Conservation (phyloP, 2,113 vertebrate species). For the Garra rufa region DNA sequence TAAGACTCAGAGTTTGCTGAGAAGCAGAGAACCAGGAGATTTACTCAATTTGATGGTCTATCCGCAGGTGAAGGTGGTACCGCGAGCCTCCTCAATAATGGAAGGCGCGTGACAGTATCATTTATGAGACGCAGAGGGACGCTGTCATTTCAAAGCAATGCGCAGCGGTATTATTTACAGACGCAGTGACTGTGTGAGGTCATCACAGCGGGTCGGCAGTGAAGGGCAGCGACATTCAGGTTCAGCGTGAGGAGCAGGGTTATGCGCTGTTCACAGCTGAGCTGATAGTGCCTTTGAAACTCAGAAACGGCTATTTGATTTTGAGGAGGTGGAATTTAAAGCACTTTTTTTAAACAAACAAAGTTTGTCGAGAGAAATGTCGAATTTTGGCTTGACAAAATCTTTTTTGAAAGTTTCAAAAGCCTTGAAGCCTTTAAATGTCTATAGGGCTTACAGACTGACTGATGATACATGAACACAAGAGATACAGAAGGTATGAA, state of each 20-base stretch:
- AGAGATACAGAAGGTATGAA: neutral
- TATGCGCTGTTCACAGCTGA: neutral
- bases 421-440: neutral
- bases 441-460: neutral
- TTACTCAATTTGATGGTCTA: constrained; percentile 1
- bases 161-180: constrained; percentile 62
- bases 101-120: constrained; percentile 70
- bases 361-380: neutral
- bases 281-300: neutral
- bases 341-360: neutral
- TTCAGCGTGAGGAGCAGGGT: neutral
- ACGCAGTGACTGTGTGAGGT: constrained; percentile 48
- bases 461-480: neutral
- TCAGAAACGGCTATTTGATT: neutral
- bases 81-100: constrained; percentile 66
- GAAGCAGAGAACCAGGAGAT: neutral
- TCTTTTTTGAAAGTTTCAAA: neutral
- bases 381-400: neutral
- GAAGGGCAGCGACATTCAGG: constrained; percentile 61
- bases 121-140: constrained; percentile 70
- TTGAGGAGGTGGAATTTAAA: neutral
- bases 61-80: constrained; percentile 37
- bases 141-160: constrained; percentile 75
- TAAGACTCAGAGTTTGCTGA: neutral
- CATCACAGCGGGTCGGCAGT: constrained; percentile 46